Conservation (phyloP, 2,888 invertebrate genomes). For the Apodemia duryi region DNA sequence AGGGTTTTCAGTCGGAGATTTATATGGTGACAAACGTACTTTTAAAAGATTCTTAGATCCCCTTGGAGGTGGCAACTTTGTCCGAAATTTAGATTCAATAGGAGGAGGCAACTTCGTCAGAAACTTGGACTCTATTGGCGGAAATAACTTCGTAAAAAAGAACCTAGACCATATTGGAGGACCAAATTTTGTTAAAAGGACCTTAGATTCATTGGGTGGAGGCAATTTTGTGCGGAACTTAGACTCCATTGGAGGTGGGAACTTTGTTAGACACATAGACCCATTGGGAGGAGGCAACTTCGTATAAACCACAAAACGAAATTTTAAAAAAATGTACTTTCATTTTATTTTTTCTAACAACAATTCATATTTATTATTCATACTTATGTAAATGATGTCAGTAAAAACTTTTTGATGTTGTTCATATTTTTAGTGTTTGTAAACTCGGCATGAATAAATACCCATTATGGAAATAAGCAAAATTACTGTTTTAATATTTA, state of each 20-base stretch:
- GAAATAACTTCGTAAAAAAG: constrained; percentile 63
- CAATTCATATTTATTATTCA: constrained; percentile 28
- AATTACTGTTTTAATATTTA: neutral
- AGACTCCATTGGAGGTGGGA: constrained; percentile 73
- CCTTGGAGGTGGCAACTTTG: constrained; percentile 61
- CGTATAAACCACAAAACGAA: constrained; percentile 39
- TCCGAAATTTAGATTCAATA: constrained; percentile 59
- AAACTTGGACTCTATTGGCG: constrained; percentile 59
- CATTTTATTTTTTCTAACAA: constrained; percentile 35
- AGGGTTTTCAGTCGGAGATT: constrained; percentile 38
- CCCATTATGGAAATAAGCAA: neutral
- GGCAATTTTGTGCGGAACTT: constrained; percentile 65
- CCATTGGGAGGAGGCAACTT: constrained; percentile 63
- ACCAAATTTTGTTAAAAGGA: constrained; percentile 61
- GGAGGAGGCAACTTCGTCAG: constrained; percentile 68
- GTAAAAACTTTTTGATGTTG: constrained; percentile 23
- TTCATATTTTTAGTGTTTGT: constrained; percentile 24
- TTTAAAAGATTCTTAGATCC: constrained; percentile 41
- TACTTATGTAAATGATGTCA: constrained; percentile 29
- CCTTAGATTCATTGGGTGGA: constrained; percentile 64
- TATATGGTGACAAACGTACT: constrained; percentile 38
- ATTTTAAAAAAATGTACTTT: neutral
- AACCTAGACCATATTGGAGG: constrained; percentile 66
- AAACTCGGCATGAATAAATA: constrained; percentile 18
- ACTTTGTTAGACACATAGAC: constrained; percentile 63